A percentile compares a stretch with the other conserved stretches of the same genome.
These are phyloP conservation scores for Synanthedon andrenaeformis DNA, from an alignment of 2,888 invertebrate genomes.

Conservation along the genomic window DNA sequence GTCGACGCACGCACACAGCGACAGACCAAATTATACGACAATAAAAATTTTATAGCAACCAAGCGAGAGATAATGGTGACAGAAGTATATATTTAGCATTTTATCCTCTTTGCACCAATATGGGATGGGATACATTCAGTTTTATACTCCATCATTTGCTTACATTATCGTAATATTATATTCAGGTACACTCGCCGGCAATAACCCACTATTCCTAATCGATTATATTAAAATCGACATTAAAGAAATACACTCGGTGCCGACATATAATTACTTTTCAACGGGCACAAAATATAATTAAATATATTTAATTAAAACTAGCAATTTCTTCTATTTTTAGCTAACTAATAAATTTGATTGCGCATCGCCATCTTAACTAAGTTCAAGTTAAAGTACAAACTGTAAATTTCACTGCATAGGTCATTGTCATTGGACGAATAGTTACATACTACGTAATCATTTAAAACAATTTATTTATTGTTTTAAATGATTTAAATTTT, in stretches of 20 bases:
- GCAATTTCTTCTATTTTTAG: too few relatives aligned
- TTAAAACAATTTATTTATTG: too few relatives aligned
- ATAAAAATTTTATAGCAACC: slow-evolving; percentile 38
- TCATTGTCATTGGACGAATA: too few relatives aligned
- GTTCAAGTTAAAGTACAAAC: too few relatives aligned
- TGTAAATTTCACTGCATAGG: too few relatives aligned
- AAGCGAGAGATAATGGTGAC: slow-evolving; percentile 16
- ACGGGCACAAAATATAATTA: neutral
- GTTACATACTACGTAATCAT: too few relatives aligned
- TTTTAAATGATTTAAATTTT: too few relatives aligned
- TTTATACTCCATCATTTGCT: slow-evolving; percentile 15
- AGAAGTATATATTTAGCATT: neutral
- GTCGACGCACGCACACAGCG: slow-evolving; percentile 16
- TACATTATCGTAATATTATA: slow-evolving; percentile 10
- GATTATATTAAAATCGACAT: neutral
- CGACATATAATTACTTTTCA: neutral
- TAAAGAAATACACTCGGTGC: neutral
- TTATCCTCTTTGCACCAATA: neutral
- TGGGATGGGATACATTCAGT: slow-evolving; percentile 6
- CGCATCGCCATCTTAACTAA: too few relatives aligned
- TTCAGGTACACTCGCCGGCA: neutral
- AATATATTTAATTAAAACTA: slow-evolving; percentile 1
- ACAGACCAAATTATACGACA: slow-evolving; percentile 37
- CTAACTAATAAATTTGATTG: too few relatives aligned
- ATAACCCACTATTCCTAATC: neutral